These are phyloP conservation scores for Matsumurasca onukii DNA, from an alignment of 1,140 invertebrate species.

Conservation along the genomic window DNA sequence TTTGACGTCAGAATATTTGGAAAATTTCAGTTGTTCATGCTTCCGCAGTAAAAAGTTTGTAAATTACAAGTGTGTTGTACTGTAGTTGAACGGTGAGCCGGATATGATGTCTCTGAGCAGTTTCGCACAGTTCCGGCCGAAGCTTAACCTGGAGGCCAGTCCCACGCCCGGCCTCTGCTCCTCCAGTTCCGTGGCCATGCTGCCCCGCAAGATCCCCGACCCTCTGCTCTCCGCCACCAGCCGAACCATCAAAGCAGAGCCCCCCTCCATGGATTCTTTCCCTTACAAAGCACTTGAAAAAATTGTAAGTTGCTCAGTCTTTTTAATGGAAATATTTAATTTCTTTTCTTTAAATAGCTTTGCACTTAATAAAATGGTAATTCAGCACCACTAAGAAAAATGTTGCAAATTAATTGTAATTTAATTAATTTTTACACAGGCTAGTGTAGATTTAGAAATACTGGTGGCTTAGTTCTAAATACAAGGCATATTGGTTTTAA, in stretches of 20 bases:
- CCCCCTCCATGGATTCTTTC: slow-evolving; percentile 68
- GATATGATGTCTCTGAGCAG: slow-evolving; percentile 88
- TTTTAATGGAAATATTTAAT: background rate
- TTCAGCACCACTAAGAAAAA: too few relatives aligned
- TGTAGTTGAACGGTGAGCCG: slow-evolving; percentile 83
- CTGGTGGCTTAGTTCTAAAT: too few relatives aligned
- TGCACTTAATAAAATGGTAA: too few relatives aligned
- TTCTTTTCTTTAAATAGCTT: background rate
- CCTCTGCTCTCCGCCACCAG: slow-evolving; percentile 13
- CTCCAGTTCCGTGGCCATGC: slow-evolving; percentile 54
- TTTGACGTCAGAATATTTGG: too few relatives aligned
- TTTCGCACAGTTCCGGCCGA: slow-evolving; percentile 79
- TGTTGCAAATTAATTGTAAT: too few relatives aligned
- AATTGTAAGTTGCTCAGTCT: slow-evolving; percentile 62
- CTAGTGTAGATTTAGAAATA: too few relatives aligned
- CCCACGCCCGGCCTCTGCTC: background rate
- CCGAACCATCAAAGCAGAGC: slow-evolving; percentile 13
- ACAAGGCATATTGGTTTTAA: too few relatives aligned
- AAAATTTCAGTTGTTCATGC: too few relatives aligned
- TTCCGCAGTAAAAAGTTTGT: too few relatives aligned
- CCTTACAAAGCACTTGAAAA: slow-evolving; percentile 81
- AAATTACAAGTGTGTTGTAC: too few relatives aligned
- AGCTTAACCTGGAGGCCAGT: slow-evolving; percentile 46
- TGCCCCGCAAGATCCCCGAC: background rate
- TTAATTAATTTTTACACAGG: too few relatives aligned